Evolutionary conservation across 2,888 invertebrate species (phyloP).

Genomic region (Sialis fuliginosa): DNA sequence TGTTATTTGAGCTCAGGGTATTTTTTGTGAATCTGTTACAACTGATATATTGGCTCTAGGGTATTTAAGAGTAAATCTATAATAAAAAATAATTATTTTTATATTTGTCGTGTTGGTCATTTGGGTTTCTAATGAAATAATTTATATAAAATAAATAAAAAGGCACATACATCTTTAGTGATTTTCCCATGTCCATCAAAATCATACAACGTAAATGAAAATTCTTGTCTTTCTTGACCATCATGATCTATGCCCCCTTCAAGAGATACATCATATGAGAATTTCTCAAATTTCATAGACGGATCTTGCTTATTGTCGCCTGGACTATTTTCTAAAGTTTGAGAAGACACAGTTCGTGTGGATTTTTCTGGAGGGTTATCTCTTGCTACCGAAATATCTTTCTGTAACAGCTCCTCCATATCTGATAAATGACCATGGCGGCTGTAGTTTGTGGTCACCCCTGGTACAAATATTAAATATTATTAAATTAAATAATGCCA

Average conservation of each 20-base stretch:
- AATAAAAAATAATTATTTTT: too few species aligned
- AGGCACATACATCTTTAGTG: conserved; percentile 65
- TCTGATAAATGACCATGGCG: conserved; percentile 26
- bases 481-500: too few species aligned
- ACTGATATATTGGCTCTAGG: too few species aligned
- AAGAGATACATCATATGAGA: conserved; percentile 77
- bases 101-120: too few species aligned
- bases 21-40: too few species aligned
- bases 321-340: background rate
- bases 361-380: conserved; percentile 11
- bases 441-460: background rate
- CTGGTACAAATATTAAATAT: too few species aligned
- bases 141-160: background rate
- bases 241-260: conserved; percentile 44
- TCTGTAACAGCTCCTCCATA: conserved; percentile 49
- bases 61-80: too few species aligned
- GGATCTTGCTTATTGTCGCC: background rate
- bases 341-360: conserved; percentile 11
- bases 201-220: conserved; percentile 80
- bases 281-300: conserved; percentile 14
- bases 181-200: conserved; percentile 84
- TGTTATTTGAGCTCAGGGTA: too few species aligned
- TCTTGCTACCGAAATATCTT: conserved; percentile 11
- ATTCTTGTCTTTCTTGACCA: conserved; percentile 36
- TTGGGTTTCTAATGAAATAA: background rate